Base-by-base conservation (phyloP, 1,140 invertebrate species). In the Anastrepha obliqua region DNA sequence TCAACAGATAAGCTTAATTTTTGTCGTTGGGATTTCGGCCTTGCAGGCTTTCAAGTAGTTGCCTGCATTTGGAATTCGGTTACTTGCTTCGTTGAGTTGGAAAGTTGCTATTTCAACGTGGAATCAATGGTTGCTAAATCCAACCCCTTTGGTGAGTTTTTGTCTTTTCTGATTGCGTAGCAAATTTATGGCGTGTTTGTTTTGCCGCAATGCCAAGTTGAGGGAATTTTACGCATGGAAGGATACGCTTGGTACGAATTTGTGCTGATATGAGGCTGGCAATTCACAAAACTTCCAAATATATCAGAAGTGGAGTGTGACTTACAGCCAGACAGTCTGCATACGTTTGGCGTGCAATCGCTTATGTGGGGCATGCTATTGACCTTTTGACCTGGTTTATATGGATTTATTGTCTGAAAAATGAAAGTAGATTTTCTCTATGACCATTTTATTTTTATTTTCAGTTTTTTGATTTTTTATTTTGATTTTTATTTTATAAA, bases 351-450 rank as follows among this genome's bases (percentile, higher is more conserved):
- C n/a, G 44, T 81, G 47, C 8, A 67, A 8, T 5, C 29, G 20
- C 1, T 5, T 81, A 74, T 81, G 74, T 55, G 47, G 74, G 6
- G n/a, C 47, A 29, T 13, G 74, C 74, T 7, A 55, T 55, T 81
- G 74, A 81, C 74, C 74, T 81, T 81, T 29, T 81, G 74, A 81
- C 74, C 74, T 58, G 47, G 55, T 55, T 81, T 29, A 11, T 81
- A 7, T 20, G n/a, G 15, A 20, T 81, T 17, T 42, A 55, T 15
- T 55, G 44, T 11, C 2, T 81, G 47, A 20, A 81, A 20, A 81
- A 29, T 20, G 64, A 39, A 15, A 67, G 17, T 17, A 29, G 0
- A 29, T 29, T 29, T 29, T 29, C 29, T 29, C 29, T 29, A 29
- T 29, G 29, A 29, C 29, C 0, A 29, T 29, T 29, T 29, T 29